Percentiles rank a stretch among this genome's conserved stretches.
Evolutionary conservation across 2,797 vertebrate species (phyloP).

Genomic region (Macropus fuliginosus): DNA sequence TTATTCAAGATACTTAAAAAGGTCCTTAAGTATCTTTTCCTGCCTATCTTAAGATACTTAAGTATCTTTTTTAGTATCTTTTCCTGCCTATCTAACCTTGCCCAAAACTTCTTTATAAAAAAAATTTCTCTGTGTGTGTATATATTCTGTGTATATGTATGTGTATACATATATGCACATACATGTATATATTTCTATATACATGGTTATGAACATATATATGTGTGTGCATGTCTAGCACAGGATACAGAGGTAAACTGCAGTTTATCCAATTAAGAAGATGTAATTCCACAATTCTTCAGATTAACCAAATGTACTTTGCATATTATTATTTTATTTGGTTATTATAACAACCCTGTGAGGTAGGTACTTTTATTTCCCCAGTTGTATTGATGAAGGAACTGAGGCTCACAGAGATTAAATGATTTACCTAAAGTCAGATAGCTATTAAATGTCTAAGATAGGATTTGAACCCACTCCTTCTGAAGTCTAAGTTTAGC

Average conservation of each 20-base stretch:
- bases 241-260: background rate
- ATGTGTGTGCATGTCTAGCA: too few species aligned
- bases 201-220: accelerated
- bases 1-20: too few species aligned
- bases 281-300: background rate
- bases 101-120: background rate
- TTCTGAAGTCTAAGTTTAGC: background rate
- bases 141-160: background rate
- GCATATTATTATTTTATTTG: slow-evolving; percentile 15
- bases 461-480: background rate
- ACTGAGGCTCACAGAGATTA: background rate
- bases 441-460: background rate
- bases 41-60: too few species aligned
- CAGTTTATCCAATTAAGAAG: background rate
- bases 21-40: too few species aligned
- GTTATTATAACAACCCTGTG: background rate
- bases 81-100: background rate
- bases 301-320: background rate
- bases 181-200: background rate
- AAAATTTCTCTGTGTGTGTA: background rate
- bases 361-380: background rate
- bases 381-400: background rate
- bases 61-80: too few species aligned
- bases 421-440: background rate
- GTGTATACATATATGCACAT: background rate